Evolutionary conservation across 2,797 vertebrate species (phyloP), one percentile per base, ranked within the genome.

Genomic region (Rhinophrynus dorsalis): DNA sequence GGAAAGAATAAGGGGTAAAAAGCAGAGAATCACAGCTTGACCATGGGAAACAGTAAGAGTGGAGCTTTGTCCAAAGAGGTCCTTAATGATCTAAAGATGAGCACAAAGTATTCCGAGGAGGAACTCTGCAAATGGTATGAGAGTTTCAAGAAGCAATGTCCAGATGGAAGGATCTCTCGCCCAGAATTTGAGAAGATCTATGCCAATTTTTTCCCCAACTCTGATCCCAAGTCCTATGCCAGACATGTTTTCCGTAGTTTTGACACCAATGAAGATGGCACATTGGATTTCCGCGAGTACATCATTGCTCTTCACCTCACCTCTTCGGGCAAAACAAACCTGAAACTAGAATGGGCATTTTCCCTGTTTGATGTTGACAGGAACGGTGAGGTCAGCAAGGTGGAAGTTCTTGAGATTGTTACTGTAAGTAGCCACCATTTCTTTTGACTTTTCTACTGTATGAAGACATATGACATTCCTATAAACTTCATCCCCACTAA

Each of bases 261-360:
- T 1, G 96, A 98, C 76, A 88, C 94, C 77, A 97, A 98, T 8
- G 88, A 89, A 0, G 96, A 98, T 0, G 96, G 96, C 2, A 97
- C 93, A 0, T 27, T 98, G 81, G 96, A 98, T 27, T 97, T 98
- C 75, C 89, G 94, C 85, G 96, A 98, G 80, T 98, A 98, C 57
- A 94, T 97, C 2, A 89, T 96, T 0, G 96, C 95, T 0, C 87
- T 98, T 71, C 96, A 98, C 63, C 93, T 98, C 47, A 98, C 96
- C 47, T 93, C 94, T 0, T 90, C 89, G 0, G 94, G 96, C 0
- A 94, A 94, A 69, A 93, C 94, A 1, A 78, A 84, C 75, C 94
- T 94, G 58, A 98, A 98, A 58, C 86, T 98, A 0, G 95, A 96
- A 74, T 98, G 96, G 96, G 95, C 96, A 1, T 98, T 98, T 27